Percentiles rank a stretch among this genome's conserved stretches.
Evolutionary conservation across 2,797 vertebrate species (phyloP).

Genomic region (Pelobates cultripes): DNA sequence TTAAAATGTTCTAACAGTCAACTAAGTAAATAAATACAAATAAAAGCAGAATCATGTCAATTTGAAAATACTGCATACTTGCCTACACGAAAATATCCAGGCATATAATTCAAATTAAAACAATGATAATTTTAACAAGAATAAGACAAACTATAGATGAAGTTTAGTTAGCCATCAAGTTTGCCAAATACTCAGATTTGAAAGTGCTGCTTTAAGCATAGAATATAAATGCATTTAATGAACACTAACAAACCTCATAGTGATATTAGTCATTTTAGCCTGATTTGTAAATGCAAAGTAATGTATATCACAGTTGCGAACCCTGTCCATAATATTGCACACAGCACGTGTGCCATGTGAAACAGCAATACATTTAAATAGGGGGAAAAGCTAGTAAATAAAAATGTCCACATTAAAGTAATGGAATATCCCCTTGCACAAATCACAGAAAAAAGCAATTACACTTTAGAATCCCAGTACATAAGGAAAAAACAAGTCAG

Average conservation of each 20-base stretch:
- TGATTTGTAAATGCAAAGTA: constrained; percentile 5
- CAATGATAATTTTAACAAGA: too few species aligned
- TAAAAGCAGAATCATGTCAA: too few species aligned
- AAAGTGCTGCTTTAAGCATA: too few species aligned
- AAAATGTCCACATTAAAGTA: constrained; percentile 8
- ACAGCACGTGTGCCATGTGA: constrained; percentile 2
- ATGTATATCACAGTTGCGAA: not conserved
- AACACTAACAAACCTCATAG: not conserved
- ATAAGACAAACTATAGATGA: too few species aligned
- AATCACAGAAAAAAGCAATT: constrained; percentile 13
- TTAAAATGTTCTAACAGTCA: too few species aligned
- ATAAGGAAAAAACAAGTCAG: constrained; percentile 13
- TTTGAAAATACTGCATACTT: too few species aligned
- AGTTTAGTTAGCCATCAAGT: too few species aligned
- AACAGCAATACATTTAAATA: constrained; percentile 6
- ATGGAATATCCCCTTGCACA: constrained; percentile 15
- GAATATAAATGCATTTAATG: not conserved
- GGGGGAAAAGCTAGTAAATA: constrained; percentile 2
- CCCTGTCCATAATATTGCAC: not conserved
- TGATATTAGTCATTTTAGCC: not conserved
- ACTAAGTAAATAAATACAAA: too few species aligned
- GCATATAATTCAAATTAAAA: too few species aligned
- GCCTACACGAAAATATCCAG: too few species aligned
- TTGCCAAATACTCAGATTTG: too few species aligned
- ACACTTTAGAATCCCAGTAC: constrained; percentile 1